Evolutionary conservation across 2,888 invertebrate genomes (phyloP).

Genomic region (Incurvaria masculella): DNA sequence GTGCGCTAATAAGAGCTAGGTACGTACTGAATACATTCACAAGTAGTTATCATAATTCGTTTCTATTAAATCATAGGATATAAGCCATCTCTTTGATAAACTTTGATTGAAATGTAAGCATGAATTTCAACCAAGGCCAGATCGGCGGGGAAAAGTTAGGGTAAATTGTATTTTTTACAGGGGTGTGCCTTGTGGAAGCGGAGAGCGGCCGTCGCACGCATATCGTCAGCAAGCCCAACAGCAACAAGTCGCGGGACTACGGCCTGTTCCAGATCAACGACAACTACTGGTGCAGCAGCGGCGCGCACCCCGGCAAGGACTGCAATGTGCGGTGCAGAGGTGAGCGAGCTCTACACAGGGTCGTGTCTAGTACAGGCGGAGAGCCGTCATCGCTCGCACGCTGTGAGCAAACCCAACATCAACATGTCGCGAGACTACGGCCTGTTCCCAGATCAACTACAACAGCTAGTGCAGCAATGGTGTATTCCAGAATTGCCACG

Average conservation of each 20-base stretch:
- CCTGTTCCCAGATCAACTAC: slow-evolving; percentile 21
- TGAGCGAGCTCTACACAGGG: slow-evolving; percentile 32
- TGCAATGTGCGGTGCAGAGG: slow-evolving; percentile 36
- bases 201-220: slow-evolving; percentile 49
- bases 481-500: slow-evolving; percentile 7
- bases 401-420: slow-evolving; percentile 21
- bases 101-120: too few species aligned
- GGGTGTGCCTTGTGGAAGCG: slow-evolving; percentile 49
- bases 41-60: too few species aligned
- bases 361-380: slow-evolving; percentile 35
- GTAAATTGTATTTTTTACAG: too few species aligned
- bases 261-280: slow-evolving; percentile 52
- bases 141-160: too few species aligned
- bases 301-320: slow-evolving; percentile 32
- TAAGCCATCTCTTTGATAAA: too few species aligned
- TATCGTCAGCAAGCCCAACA: slow-evolving; percentile 48
- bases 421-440: slow-evolving; percentile 20
- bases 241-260: slow-evolving; percentile 49
- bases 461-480: slow-evolving; percentile 20
- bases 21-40: too few species aligned
- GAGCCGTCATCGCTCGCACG: slow-evolving; percentile 31
- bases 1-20: too few species aligned
- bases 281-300: slow-evolving; percentile 41
- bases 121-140: too few species aligned
- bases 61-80: too few species aligned